These are phyloP conservation scores for Drosophila ananassae DNA, from an alignment of 1,140 invertebrate genomes.

Conservation along the genomic window DNA sequence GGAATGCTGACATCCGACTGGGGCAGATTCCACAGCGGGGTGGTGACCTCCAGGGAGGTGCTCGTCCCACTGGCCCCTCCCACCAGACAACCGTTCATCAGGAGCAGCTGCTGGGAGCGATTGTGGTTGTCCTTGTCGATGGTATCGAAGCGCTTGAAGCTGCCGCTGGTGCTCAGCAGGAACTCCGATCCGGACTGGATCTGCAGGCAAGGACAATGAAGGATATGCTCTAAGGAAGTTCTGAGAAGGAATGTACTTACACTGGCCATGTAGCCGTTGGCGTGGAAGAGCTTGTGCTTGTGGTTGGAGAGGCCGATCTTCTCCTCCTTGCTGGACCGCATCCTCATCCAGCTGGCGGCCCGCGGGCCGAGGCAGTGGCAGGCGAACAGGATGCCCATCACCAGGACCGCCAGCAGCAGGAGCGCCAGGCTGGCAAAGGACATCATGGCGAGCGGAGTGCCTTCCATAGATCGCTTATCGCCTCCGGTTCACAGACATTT, in stretches of 20 bases:
- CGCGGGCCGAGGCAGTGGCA: constrained; percentile 86
- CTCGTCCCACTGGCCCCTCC: constrained; percentile 12
- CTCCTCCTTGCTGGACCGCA: constrained; percentile 87
- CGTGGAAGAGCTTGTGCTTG: constrained; percentile 85
- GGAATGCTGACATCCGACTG: constrained; percentile 82
- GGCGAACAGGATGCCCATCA: constrained; percentile 82
- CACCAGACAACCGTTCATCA: constrained; percentile 26
- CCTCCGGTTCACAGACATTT: background rate
- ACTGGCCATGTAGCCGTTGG: constrained; percentile 88
- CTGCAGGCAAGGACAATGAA: constrained; percentile 66
- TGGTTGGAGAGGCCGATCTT: constrained; percentile 86
- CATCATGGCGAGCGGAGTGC: constrained; percentile 69
- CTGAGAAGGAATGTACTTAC: constrained; percentile 38
- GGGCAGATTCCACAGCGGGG: constrained; percentile 78
- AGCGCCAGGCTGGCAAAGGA: constrained; percentile 81
- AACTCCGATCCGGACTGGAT: constrained; percentile 89
- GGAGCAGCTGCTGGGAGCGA: constrained; percentile 43
- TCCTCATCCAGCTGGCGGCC: constrained; percentile 86
- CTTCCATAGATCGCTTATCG: constrained; percentile 67
- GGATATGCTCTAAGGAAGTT: background rate
- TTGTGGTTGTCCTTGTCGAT: constrained; percentile 85
- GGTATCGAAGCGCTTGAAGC: constrained; percentile 89
- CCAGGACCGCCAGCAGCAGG: constrained; percentile 75
- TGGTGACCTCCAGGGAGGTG: constrained; percentile 64
- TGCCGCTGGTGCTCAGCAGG: constrained; percentile 87